These are phyloP conservation scores for Asteroscopus sphinx DNA, from an alignment of 2,888 invertebrate genomes.

Conservation along the genomic window DNA sequence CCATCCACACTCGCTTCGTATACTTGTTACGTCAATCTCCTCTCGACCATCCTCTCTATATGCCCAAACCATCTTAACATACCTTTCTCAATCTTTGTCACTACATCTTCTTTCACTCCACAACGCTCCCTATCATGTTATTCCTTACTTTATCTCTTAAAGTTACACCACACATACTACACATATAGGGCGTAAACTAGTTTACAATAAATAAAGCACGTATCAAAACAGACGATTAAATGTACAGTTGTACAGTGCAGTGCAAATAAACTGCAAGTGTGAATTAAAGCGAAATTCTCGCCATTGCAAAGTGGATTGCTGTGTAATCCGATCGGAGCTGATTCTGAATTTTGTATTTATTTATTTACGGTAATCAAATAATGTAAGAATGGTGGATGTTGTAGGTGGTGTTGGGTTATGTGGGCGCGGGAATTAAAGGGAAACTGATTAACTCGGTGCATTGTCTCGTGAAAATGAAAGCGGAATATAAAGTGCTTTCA, in stretches of 20 bases:
- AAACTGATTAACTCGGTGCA: slow-evolving; percentile 19
- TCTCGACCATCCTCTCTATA: too few species aligned
- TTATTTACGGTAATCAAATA: slow-evolving; percentile 53
- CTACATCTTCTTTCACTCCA: too few species aligned
- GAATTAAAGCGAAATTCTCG: slow-evolving; percentile 56
- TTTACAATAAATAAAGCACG: slow-evolving; percentile 44
- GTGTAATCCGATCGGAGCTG: slow-evolving; percentile 61
- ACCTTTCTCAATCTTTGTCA: too few species aligned
- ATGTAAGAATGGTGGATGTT: slow-evolving; percentile 42
- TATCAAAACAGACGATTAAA: slow-evolving; percentile 49
- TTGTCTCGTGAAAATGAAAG: slow-evolving; percentile 17
- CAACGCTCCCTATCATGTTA: too few species aligned
- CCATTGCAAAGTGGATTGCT: slow-evolving; percentile 58
- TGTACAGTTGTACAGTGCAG: slow-evolving; percentile 35
- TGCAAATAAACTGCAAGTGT: slow-evolving; percentile 57
- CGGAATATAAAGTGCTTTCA: slow-evolving; percentile 7
- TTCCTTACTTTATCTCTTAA: too few species aligned
- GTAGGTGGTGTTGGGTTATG: slow-evolving; percentile 22
- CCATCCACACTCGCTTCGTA: too few species aligned
- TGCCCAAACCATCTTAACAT: too few species aligned
- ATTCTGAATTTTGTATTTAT: slow-evolving; percentile 50
- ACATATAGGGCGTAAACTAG: too few species aligned
- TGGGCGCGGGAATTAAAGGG: slow-evolving; percentile 5
- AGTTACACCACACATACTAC: too few species aligned
- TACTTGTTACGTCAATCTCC: too few species aligned